Conservation (phyloP, 1,140 invertebrate species). For the Drosophila ficusphila region DNA sequence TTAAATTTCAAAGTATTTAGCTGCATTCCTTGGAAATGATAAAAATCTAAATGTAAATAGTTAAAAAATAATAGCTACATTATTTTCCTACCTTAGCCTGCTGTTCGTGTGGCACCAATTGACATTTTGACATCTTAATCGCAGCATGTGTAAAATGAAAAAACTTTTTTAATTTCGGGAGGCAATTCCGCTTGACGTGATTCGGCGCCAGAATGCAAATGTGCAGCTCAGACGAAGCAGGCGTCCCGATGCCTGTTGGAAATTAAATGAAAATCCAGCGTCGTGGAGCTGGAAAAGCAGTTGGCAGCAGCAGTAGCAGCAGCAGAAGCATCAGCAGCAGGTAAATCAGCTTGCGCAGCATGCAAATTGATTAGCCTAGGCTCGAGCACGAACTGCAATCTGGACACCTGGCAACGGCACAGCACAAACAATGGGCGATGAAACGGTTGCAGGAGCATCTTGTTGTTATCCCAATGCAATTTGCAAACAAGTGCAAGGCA, state of each 20-base stretch:
- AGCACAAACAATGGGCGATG: conserved; percentile 8
- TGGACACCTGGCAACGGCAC: conserved; percentile 34
- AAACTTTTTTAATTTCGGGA: conserved; percentile 55
- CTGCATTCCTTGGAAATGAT: too few species aligned
- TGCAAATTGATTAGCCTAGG: conserved; percentile 65
- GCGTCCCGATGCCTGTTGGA: conserved; percentile 16
- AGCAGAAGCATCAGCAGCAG: too few species aligned
- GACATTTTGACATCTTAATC: conserved; percentile 62
- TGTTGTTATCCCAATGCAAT: conserved; percentile 73
- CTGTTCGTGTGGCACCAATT: conserved; percentile 31
- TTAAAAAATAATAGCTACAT: too few species aligned
- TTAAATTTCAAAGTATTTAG: too few species aligned
- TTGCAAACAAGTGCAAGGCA: conserved; percentile 72
- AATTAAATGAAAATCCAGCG: conserved; percentile 52
- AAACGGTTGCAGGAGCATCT: conserved; percentile 5
- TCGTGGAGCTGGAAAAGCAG: background rate
- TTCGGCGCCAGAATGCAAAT: conserved; percentile 40
- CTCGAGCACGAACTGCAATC: conserved; percentile 31
- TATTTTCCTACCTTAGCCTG: too few species aligned
- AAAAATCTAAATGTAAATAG: too few species aligned
- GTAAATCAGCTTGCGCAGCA: conserved; percentile 41
- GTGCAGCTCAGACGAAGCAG: conserved; percentile 26
- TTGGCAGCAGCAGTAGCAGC: conserved; percentile 25
- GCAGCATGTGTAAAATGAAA: conserved; percentile 59
- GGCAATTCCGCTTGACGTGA: conserved; percentile 38